A percentile compares a stretch with the other conserved stretches of the same genome.
phyloP scores from a whole-genome alignment of 2,888 invertebrate genomes.

The Linnaemya tessellans region DNA sequence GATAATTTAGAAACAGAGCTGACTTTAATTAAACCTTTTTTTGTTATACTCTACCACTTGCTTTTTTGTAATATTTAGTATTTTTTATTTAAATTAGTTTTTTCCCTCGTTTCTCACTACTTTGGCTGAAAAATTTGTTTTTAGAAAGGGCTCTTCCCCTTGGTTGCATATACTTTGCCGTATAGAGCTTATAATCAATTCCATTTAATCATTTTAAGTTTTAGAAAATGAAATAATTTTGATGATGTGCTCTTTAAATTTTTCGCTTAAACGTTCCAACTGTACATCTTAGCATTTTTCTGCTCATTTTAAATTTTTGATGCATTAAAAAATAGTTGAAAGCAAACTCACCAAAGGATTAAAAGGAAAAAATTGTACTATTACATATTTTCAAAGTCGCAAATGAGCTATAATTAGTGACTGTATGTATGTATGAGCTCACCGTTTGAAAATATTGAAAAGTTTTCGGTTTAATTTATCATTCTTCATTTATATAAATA shows the following conservation, averaged over 20 bases:
- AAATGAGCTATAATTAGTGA: no score
- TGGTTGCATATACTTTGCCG: neutral
- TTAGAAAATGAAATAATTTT: neutral
- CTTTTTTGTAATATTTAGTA: conserved; percentile 39
- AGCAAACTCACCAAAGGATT: no score
- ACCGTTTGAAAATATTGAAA: no score
- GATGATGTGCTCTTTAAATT: neutral
- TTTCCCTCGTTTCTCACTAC: neutral
- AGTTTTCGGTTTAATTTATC: no score
- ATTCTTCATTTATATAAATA: no score
- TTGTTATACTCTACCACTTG: neutral
- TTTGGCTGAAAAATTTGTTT: neutral
- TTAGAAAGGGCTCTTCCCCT: conserved; percentile 34
- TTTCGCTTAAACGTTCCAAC: neutral
- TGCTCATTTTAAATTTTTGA: no score
- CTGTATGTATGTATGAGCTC: no score
- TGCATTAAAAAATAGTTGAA: no score
- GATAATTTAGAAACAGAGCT: conserved; percentile 31
- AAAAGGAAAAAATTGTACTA: no score
- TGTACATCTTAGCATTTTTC: no score
- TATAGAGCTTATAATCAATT: neutral
- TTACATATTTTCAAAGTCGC: no score
- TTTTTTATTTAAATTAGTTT: neutral
- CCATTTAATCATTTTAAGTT: neutral
- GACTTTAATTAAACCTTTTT: conserved; percentile 22